A percentile compares a stretch with the other conserved stretches of the same genome.
Conservation (phyloP, 2,888 invertebrate species). For the Pristionchus arcanus region DNA sequence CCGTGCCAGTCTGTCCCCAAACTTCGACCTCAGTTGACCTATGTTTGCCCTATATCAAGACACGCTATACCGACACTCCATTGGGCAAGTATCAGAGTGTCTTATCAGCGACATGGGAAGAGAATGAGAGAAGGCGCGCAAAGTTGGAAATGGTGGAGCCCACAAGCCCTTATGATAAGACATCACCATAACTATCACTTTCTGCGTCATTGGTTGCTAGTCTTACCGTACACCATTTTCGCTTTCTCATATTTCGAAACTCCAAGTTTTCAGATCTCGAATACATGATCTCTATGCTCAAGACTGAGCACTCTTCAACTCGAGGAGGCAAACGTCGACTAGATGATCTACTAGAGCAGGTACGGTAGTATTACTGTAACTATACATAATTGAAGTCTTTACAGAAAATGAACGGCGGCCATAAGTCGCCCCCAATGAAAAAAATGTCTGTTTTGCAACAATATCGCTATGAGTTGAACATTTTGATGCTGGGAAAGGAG, state of each 20-base stretch:
- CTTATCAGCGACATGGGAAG: not conserved
- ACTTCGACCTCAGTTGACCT: not conserved
- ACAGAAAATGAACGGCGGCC: conserved; percentile 10
- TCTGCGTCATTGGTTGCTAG: not conserved
- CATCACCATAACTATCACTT: not conserved
- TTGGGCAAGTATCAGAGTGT: not conserved
- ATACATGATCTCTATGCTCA: not conserved
- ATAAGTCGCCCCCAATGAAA: not conserved
- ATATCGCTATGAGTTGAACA: conserved; percentile 26
- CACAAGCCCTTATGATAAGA: not conserved
- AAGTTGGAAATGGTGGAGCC: not conserved
- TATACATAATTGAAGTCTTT: not conserved
- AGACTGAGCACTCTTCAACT: not conserved
- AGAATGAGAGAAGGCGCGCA: not conserved
- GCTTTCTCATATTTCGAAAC: not conserved
- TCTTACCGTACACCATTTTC: not conserved
- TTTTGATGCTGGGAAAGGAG: not conserved
- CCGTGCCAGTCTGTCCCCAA: not conserved
- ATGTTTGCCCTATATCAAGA: not conserved
- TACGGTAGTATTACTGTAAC: not conserved
- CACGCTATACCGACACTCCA: not conserved
- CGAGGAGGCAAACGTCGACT: not conserved
- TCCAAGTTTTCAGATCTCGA: not conserved
- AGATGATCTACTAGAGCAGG: not conserved
- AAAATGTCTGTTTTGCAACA: not conserved